Conservation (phyloP, 2,888 invertebrate genomes). For the Phlogophora meticulosa region DNA sequence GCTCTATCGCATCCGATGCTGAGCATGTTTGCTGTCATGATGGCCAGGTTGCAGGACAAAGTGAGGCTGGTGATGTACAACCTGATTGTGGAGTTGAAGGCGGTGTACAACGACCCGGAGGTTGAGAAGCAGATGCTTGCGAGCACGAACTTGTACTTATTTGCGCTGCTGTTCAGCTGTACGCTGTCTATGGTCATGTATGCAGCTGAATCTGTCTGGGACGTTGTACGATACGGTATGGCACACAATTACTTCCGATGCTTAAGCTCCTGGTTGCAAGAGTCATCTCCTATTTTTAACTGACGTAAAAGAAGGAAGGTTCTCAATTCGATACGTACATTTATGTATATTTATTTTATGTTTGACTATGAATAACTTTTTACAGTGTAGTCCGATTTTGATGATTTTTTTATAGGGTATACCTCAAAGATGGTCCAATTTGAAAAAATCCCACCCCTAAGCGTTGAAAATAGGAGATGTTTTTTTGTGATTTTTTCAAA, state of each 20-base stretch:
- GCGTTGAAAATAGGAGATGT: too few relatives aligned
- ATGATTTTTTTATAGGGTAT: too few relatives aligned
- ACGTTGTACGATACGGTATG: conserved; percentile 59
- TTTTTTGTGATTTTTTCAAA: too few relatives aligned
- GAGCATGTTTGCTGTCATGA: conserved; percentile 56
- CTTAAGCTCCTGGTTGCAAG: not conserved
- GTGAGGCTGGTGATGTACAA: conserved; percentile 65
- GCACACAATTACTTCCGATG: not conserved
- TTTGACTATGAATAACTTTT: too few relatives aligned
- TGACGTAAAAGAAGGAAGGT: too few relatives aligned
- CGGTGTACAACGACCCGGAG: conserved; percentile 69
- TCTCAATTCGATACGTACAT: too few relatives aligned
- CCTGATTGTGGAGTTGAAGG: conserved; percentile 69
- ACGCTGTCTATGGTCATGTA: conserved; percentile 61
- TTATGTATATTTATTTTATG: too few relatives aligned
- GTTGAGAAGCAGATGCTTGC: conserved; percentile 76
- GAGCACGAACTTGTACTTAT: conserved; percentile 63
- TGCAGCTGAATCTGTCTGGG: conserved; percentile 63
- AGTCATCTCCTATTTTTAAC: not conserved
- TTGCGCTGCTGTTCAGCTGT: conserved; percentile 58
- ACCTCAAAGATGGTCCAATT: too few relatives aligned
- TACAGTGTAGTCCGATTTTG: too few relatives aligned
- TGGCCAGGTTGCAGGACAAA: conserved; percentile 58
- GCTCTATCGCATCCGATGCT: conserved; percentile 71
- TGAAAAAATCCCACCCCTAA: too few relatives aligned